Conservation (phyloP, 2,888 invertebrate genomes). For the Lissonota sp. region DNA sequence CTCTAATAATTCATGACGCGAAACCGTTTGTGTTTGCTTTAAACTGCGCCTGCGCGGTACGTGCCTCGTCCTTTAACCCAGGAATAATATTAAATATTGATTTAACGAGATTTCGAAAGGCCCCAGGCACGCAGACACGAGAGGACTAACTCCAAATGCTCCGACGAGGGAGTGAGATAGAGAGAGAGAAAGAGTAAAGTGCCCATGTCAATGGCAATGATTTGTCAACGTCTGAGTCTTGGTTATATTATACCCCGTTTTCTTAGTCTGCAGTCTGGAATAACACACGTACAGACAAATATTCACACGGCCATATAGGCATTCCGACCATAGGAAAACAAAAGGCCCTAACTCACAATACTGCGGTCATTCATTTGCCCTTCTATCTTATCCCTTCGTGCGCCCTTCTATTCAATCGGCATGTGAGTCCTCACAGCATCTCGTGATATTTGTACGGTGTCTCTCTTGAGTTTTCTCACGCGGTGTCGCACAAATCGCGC, state of each 20-base stretch:
- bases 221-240: slow-evolving; percentile 55
- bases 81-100: slow-evolving; percentile 76
- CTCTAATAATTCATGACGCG: slow-evolving; percentile 57
- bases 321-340: too few species aligned
- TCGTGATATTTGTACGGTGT: too few species aligned
- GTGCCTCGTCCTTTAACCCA: slow-evolving; percentile 58
- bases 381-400: too few species aligned
- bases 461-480: too few species aligned
- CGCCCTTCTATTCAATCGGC: too few species aligned
- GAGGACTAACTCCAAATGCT: not conserved
- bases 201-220: slow-evolving; percentile 54
- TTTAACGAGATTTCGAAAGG: slow-evolving; percentile 71
- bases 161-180: not conserved
- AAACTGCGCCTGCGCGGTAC: slow-evolving; percentile 63
- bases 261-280: slow-evolving; percentile 4
- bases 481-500: too few species aligned
- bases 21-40: slow-evolving; percentile 69
- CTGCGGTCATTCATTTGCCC: too few species aligned
- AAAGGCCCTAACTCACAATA: too few species aligned
- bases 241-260: slow-evolving; percentile 15
- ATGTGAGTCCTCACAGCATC: too few species aligned
- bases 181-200: not conserved
- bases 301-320: too few species aligned
- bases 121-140: slow-evolving; percentile 52
- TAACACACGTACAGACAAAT: slow-evolving; percentile 4